Conservation (phyloP, 1,140 invertebrate species). For the Lordiphosa clarofinis region DNA sequence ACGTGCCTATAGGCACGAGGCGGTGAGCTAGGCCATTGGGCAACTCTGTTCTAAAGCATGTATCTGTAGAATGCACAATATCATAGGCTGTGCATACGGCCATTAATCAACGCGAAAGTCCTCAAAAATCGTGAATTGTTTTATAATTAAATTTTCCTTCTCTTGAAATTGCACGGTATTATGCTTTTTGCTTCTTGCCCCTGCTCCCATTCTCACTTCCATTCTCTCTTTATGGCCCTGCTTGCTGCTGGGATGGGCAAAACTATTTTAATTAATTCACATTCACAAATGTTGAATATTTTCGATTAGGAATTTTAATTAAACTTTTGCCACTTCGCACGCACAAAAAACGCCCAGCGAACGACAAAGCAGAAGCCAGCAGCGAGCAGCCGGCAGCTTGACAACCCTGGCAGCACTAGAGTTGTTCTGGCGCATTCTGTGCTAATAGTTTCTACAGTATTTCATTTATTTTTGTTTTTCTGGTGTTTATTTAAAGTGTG, state of each 20-base stretch:
- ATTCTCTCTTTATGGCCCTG: background rate
- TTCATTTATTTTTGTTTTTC: conserved; percentile 35
- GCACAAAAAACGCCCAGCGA: conserved; percentile 29
- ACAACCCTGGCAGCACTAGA: conserved; percentile 42
- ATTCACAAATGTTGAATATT: conserved; percentile 74
- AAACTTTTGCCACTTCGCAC: conserved; percentile 67
- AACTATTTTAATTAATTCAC: conserved; percentile 79
- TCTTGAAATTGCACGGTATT: too few relatives aligned
- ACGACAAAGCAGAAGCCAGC: conserved; percentile 6
- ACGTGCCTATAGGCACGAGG: too few relatives aligned
- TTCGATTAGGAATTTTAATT: conserved; percentile 79
- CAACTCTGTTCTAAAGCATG: too few relatives aligned
- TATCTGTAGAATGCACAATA: too few relatives aligned
- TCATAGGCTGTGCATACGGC: too few relatives aligned
- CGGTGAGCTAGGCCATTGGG: too few relatives aligned
- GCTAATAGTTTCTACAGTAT: conserved; percentile 59
- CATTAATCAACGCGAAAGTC: too few relatives aligned
- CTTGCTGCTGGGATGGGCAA: conserved; percentile 37
- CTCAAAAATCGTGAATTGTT: too few relatives aligned
- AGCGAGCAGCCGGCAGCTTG: conserved; percentile 33
- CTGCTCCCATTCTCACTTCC: conserved; percentile 1
- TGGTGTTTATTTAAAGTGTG: conserved; percentile 13
- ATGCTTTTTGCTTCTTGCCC: background rate
- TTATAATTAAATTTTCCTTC: too few relatives aligned
- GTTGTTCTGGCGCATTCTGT: conserved; percentile 55